Evolutionary conservation across 2,888 invertebrate genomes (phyloP), one percentile per base, ranked within the genome.

Genomic region (Gastrophysa polygoni): DNA sequence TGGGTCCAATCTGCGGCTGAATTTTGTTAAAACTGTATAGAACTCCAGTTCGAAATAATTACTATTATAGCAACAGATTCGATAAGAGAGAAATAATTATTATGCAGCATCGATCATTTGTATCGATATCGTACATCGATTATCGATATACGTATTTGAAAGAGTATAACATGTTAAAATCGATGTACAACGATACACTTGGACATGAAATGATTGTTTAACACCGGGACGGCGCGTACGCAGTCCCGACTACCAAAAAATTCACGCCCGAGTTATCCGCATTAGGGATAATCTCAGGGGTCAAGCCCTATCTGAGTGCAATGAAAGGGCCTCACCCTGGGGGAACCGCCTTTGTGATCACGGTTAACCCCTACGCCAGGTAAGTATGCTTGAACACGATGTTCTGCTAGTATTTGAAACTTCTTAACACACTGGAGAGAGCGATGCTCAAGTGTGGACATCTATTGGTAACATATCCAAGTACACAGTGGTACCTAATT

Each of bases 281-380:
- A 86, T 88, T 88, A 87, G 88, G 87, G 85, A 84, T 85, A 88
- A 87, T 88, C 88, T 88, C 89, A 88, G 85, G 86, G 85, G 88
- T 89, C 89, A 90, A 85, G n/a, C 89, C 86, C 85, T 82, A 83
- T 85, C 89, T 83, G 77, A 83, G 89, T 90, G 89, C 89, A 89
- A 90, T 88, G 89, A 84, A 80, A 83, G 80, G 84, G 87, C 85
- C 88, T 89, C 88, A 78, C 83, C 86, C 86, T 86, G 88, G 87
- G 85, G 86, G 84, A 86, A 86, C 87, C 86, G 85, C 87, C 88
- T 88, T 86, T 67, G 69, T 87, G 88, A 89, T 89, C 88, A 87
- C 83, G 86, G 86, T 87, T 63, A 59, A 64, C 66, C 69, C 66
- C 69, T 69, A 68, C 69, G 69, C 69, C 69, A 69, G 68, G 69